phyloP scores from a whole-genome alignment of 2,113 vertebrate species.

The Neodon shergylaensis region DNA sequence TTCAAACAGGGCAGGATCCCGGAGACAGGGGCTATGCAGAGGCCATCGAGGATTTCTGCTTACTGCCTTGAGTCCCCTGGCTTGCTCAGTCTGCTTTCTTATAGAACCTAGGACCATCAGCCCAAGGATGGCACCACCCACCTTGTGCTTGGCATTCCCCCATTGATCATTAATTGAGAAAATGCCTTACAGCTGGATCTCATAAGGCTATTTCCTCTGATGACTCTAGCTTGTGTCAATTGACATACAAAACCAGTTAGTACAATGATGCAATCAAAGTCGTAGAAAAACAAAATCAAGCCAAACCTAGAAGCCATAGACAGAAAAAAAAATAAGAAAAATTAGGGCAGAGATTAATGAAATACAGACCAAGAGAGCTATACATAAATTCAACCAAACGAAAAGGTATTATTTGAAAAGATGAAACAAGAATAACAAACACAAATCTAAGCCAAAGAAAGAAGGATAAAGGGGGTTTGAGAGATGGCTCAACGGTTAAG shows the following conservation, averaged over 20 bases:
- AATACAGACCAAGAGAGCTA: not conserved
- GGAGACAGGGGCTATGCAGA: not conserved
- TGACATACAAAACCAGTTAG: not conserved
- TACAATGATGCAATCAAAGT: not conserved
- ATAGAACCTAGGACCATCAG: not conserved
- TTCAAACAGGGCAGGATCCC: not conserved
- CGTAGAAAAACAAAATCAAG: not conserved
- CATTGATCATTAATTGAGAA: not conserved
- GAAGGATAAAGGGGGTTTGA: not conserved
- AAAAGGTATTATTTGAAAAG: not conserved
- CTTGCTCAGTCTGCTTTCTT: not conserved
- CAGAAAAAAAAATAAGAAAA: not conserved
- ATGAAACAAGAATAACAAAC: not conserved
- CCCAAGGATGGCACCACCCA: not conserved
- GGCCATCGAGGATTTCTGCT: not conserved
- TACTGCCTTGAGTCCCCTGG: not conserved
- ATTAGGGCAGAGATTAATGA: not conserved
- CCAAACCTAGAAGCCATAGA: not conserved
- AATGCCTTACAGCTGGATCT: not conserved
- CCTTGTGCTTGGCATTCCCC: not conserved
- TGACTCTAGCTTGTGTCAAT: not conserved
- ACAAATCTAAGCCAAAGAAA: not conserved
- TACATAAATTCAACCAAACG: not conserved
- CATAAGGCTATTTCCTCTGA: not conserved
- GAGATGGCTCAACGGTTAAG: too few species aligned